These are phyloP conservation scores for Venustaconcha ellipsiformis DNA, from an alignment of 1,140 invertebrate species.

Conservation along the genomic window DNA sequence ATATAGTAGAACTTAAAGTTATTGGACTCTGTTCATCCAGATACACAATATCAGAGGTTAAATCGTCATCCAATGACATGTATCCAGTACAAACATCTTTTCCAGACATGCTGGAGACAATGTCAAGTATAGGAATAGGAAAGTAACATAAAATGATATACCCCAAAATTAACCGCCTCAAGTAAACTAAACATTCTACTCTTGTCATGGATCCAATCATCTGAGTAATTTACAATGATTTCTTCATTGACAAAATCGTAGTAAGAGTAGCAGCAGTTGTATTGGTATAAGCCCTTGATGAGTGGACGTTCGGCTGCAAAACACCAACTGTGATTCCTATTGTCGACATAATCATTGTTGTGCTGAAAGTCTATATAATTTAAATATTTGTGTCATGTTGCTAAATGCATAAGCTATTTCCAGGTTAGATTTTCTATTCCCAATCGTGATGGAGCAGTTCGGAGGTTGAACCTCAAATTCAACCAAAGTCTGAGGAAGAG, in stretches of 20 bases:
- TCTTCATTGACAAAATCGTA: not conserved
- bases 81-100: not conserved
- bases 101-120: not conserved
- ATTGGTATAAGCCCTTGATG: not conserved
- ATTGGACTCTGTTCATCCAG: constrained; percentile 2
- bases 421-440: not conserved
- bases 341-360: no score
- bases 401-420: not conserved
- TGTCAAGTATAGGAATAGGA: constrained; percentile 2
- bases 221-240: not conserved
- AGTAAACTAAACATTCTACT: not conserved
- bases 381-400: constrained; percentile 3
- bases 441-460: constrained; percentile 9
- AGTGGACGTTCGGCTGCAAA: not conserved
- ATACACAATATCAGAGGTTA: not conserved
- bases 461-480: not conserved
- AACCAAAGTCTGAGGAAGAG: not conserved
- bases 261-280: constrained; percentile 9
- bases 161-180: not conserved
- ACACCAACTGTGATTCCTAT: constrained; percentile 8
- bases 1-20: not conserved
- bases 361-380: not conserved
- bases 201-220: not conserved
- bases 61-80: not conserved
- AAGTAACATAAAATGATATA: constrained; percentile 1